These are phyloP conservation scores for Girardinichthys multiradiatus DNA, from an alignment of 2,113 vertebrate species.

Conservation along the genomic window DNA sequence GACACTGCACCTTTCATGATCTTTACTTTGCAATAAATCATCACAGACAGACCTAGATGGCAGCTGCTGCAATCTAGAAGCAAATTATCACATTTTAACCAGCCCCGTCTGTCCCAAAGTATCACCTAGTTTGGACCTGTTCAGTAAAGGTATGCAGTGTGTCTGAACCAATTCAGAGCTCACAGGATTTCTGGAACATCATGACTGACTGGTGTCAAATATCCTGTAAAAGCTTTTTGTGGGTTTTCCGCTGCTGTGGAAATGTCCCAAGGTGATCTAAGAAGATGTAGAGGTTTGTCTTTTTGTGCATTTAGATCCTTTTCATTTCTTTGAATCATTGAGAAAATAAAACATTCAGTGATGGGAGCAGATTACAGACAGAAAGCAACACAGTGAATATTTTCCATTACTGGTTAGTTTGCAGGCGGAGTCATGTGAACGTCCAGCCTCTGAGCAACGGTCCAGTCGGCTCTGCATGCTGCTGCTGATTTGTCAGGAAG, in stretches of 20 bases:
- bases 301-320: conserved; percentile 52
- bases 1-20: too few relatives aligned
- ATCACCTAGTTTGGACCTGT: not conserved
- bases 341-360: conserved; percentile 27
- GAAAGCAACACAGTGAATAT: conserved; percentile 38
- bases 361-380: conserved; percentile 44
- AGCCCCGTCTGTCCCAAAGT: not conserved
- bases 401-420: conserved; percentile 20
- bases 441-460: conserved; percentile 43
- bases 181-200: conserved; percentile 53
- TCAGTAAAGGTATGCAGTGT: conserved; percentile 8
- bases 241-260: conserved; percentile 9
- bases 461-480: conserved; percentile 16
- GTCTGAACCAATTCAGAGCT: conserved; percentile 39
- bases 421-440: conserved; percentile 59
- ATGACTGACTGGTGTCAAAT: conserved; percentile 25
- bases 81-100: not conserved
- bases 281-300: conserved; percentile 52
- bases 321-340: conserved; percentile 52
- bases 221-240: conserved; percentile 28
- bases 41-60: not conserved
- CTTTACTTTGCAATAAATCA: not conserved
- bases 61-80: not conserved
- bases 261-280: conserved; percentile 3
- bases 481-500: conserved; percentile 58